These are phyloP conservation scores for Cromileptes altivelis DNA, from an alignment of 2,113 vertebrate species.

Conservation along the genomic window DNA sequence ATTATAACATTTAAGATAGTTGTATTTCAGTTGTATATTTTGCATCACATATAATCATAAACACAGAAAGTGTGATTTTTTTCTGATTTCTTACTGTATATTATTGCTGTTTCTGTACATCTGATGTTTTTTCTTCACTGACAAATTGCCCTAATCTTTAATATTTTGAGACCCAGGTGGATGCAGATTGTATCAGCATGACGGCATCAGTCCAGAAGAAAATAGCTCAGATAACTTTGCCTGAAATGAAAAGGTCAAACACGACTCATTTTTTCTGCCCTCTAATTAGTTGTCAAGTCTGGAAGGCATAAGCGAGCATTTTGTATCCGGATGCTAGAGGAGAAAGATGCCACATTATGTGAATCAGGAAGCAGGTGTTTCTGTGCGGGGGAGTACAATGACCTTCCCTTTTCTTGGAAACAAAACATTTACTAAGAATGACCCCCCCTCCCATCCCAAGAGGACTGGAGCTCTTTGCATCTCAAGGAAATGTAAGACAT, in stretches of 20 bases:
- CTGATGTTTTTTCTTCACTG: conserved; percentile 24
- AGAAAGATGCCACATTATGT: conserved; percentile 6
- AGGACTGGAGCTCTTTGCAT: conserved; percentile 14
- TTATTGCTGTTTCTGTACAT: conserved; percentile 15
- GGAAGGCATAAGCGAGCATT: not conserved
- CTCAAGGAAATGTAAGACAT: conserved; percentile 19
- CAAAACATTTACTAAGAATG: conserved; percentile 1
- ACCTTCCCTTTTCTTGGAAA: conserved; percentile 10
- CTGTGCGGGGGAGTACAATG: not conserved
- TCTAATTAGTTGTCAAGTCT: not conserved
- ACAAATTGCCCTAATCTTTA: conserved; percentile 5
- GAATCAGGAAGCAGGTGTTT: conserved; percentile 24
- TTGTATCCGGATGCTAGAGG: not conserved
- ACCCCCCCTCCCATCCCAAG: conserved; percentile 1
- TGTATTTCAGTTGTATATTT: conserved; percentile 35
- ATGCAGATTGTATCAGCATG: conserved; percentile 18
- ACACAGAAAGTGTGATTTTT: not conserved
- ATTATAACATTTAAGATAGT: not conserved
- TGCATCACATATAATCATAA: conserved; percentile 25
- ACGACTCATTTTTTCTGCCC: not conserved
- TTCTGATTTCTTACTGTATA: conserved; percentile 19
- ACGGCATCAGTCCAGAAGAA: not conserved
- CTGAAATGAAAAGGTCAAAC: conserved; percentile 8
- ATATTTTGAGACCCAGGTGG: conserved; percentile 2
- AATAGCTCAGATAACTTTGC: conserved; percentile 18